Percentiles rank a stretch among this genome's conserved stretches.
Evolutionary conservation across 2,113 vertebrate genomes (phyloP).

Genomic region (Corythoichthys haematopterus): DNA sequence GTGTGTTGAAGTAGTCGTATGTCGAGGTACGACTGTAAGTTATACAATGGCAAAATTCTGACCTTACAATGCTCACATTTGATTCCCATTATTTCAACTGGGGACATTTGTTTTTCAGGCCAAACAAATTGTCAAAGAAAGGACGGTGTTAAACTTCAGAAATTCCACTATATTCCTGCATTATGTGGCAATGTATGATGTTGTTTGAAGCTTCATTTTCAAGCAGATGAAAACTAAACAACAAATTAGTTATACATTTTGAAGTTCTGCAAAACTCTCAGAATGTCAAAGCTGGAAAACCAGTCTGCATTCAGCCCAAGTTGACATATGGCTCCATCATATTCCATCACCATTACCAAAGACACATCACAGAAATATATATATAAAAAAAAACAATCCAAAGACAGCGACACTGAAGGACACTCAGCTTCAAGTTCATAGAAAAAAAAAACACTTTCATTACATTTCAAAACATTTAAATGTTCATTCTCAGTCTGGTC

Average conservation of each 20-base stretch:
- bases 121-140: background rate
- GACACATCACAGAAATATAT: constrained; percentile 42
- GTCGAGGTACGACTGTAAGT: too few species aligned
- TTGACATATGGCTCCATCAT: constrained; percentile 42
- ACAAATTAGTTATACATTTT: background rate
- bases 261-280: background rate
- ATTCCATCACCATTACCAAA: constrained; percentile 30
- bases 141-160: background rate
- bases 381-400: constrained; percentile 21
- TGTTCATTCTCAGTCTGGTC: constrained; percentile 40
- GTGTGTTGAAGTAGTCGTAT: too few species aligned
- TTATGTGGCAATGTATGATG: background rate
- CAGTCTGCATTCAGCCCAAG: constrained; percentile 39
- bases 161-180: background rate
- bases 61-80: background rate
- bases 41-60: background rate
- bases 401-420: constrained; percentile 33
- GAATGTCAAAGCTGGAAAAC: background rate
- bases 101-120: background rate
- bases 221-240: background rate
- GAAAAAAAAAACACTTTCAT: constrained; percentile 46
- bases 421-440: constrained; percentile 67
- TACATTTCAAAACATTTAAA: constrained; percentile 47
- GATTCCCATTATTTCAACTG: background rate
- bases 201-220: background rate